phyloP scores from a whole-genome alignment of 1,140 invertebrate species.

The Polypedilum pembai region DNA sequence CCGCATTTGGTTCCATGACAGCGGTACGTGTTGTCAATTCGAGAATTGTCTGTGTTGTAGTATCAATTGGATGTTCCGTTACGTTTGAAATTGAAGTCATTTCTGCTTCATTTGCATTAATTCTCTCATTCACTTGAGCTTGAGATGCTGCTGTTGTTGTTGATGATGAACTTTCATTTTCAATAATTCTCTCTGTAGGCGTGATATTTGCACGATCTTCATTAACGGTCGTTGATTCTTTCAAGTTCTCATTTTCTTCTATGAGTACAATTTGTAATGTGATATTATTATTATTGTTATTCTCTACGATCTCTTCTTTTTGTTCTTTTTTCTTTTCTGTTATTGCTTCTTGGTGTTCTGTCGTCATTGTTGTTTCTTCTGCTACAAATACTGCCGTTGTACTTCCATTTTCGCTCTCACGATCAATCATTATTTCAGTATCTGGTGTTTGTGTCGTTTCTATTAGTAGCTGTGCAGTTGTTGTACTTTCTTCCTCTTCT shows the following conservation, averaged over 20 bases:
- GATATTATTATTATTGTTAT: background rate
- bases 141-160: background rate
- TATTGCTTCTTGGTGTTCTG: background rate
- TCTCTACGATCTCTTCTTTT: background rate
- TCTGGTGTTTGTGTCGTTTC: conserved; percentile 3
- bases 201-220: background rate
- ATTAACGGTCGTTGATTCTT: background rate
- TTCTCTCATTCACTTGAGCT: background rate
- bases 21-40: conserved; percentile 43
- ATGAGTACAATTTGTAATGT: background rate
- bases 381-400: background rate
- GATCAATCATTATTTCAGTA: background rate
- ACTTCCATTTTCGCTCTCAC: background rate
- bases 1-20: conserved; percentile 44
- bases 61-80: conserved; percentile 35
- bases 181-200: background rate
- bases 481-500: background rate
- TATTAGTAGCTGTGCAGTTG: background rate
- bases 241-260: background rate
- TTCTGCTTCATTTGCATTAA: conserved; percentile 8
- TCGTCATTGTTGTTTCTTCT: background rate
- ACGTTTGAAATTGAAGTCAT: background rate
- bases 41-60: conserved; percentile 42
- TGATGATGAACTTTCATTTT: conserved; percentile 25
- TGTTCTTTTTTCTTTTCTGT: background rate